These are phyloP conservation scores for Heterodera filipjevi DNA, from an alignment of 2,888 invertebrate species.

Conservation along the genomic window DNA sequence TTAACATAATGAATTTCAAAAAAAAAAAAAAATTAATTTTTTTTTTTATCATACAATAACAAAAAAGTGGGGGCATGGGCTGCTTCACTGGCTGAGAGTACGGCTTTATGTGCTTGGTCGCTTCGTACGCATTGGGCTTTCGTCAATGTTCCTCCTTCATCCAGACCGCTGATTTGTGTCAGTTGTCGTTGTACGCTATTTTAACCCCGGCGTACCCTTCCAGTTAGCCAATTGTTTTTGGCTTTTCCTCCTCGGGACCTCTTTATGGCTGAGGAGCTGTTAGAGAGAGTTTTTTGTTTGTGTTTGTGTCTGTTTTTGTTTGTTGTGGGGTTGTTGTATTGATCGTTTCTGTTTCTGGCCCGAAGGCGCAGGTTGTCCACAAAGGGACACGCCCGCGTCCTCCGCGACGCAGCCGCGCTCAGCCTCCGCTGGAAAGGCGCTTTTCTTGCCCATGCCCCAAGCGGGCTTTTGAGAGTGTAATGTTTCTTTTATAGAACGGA, in stretches of 20 bases:
- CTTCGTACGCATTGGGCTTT: neutral
- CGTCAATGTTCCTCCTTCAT: neutral
- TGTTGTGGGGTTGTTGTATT: neutral
- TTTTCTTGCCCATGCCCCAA: neutral
- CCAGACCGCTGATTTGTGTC: too few relatives aligned
- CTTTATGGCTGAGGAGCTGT: neutral
- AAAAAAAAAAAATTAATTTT: neutral
- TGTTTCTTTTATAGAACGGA: neutral
- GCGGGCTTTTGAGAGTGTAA: neutral
- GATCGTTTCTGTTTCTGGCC: neutral
- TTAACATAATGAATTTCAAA: neutral
- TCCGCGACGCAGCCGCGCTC: neutral
- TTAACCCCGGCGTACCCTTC: neutral
- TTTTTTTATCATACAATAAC: neutral
- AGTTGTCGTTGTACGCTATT: neutral
- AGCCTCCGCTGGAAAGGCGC: neutral
- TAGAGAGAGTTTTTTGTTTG: neutral
- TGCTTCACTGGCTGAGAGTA: neutral
- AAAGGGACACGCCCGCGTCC: neutral
- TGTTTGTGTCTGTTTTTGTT: neutral
- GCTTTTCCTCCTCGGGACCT: neutral
- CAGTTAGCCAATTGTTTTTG: neutral
- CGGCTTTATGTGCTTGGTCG: neutral
- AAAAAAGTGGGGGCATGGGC: neutral
- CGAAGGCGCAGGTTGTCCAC: too few relatives aligned